These are phyloP conservation scores for Cephalopterus ornatus DNA, from an alignment of 2,113 vertebrate genomes.

Conservation along the genomic window DNA sequence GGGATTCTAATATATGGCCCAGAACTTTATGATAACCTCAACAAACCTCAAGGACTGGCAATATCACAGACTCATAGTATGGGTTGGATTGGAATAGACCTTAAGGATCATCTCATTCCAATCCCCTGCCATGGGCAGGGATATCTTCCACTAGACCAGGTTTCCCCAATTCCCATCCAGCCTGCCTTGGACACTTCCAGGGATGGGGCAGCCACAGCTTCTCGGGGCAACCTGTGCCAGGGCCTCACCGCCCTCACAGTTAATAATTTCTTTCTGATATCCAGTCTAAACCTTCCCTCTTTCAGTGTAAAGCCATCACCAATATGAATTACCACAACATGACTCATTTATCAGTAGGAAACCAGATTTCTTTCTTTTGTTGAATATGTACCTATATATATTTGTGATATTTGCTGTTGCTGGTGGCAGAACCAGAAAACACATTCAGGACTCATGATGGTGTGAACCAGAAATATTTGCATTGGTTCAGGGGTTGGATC, in stretches of 20 bases:
- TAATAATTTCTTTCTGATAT: neutral
- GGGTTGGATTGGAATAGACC: neutral
- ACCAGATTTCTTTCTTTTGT: neutral
- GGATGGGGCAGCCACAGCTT: neutral
- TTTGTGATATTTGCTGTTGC: neutral
- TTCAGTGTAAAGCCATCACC: neutral
- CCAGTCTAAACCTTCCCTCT: neutral
- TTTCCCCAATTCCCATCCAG: fast-evolving
- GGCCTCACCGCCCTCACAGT: neutral
- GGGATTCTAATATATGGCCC: neutral
- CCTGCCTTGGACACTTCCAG: neutral
- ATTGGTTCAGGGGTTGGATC: neutral
- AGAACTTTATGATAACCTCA: neutral
- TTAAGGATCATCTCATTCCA: neutral
- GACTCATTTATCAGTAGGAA: neutral
- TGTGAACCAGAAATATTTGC: neutral
- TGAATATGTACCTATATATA: neutral
- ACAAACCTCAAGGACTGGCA: neutral
- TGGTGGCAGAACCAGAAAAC: neutral
- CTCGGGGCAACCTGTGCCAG: neutral
- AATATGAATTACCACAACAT: neutral
- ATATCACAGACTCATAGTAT: neutral
- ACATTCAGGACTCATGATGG: fast-evolving
- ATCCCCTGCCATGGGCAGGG: neutral
- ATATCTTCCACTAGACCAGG: neutral